These are phyloP conservation scores for cat (Felis catus) DNA, from an alignment of 2,113 vertebrate genomes.

Conservation along the genomic window DNA sequence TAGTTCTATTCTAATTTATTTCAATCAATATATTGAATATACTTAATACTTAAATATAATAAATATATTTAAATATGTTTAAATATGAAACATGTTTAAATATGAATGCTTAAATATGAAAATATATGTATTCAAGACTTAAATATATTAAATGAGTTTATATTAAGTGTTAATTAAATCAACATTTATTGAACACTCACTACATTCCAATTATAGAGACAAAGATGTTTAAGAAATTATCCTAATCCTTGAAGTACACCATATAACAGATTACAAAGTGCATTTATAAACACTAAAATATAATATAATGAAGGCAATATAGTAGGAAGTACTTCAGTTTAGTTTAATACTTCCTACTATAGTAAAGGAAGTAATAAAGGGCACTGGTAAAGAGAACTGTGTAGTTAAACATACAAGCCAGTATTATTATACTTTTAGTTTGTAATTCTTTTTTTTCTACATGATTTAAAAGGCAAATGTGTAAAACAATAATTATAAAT, in stretches of 20 bases:
- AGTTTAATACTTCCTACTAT: no score
- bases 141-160: neutral
- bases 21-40: neutral
- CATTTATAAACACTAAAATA: neutral
- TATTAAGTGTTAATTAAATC: conserved; percentile 19
- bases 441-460: neutral
- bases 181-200: neutral
- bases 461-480: neutral
- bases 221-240: conserved; percentile 47
- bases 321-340: no score
- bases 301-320: neutral
- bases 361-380: neutral
- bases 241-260: neutral
- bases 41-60: neutral
- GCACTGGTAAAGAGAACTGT: neutral
- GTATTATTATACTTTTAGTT: neutral
- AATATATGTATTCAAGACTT: neutral
- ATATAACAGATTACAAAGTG: neutral
- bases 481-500: conserved; percentile 26
- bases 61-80: neutral
- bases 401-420: neutral
- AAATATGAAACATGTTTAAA: neutral
- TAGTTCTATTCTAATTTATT: neutral
- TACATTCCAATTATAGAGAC: neutral
- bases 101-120: neutral